phyloP scores from a whole-genome alignment of 1,140 invertebrate species.

The Heliconius congener region DNA sequence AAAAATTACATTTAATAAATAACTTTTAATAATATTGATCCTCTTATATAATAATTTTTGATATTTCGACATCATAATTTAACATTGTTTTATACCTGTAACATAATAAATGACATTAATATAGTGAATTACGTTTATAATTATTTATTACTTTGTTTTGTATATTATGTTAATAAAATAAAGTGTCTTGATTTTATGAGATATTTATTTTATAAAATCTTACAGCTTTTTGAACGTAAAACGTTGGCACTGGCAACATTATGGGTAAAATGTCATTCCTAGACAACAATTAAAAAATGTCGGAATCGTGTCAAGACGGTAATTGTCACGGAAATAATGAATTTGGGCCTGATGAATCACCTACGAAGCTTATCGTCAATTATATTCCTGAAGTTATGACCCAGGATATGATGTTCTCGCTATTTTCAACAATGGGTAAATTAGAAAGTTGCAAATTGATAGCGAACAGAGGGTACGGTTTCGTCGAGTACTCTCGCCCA shows the following conservation, averaged over 20 bases:
- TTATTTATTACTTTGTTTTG: not conserved
- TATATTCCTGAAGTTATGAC: slow-evolving; percentile 82
- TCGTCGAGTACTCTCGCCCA: slow-evolving; percentile 79
- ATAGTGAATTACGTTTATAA: not conserved
- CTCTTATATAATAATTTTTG: not conserved
- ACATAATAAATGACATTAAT: too few relatives aligned
- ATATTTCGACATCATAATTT: not conserved
- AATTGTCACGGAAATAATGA: slow-evolving; percentile 82
- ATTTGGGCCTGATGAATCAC: slow-evolving; percentile 80
- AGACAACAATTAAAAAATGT: slow-evolving; percentile 82
- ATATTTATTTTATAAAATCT: not conserved
- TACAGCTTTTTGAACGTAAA: slow-evolving; percentile 58
- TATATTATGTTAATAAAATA: not conserved
- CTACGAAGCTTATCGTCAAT: slow-evolving; percentile 82
- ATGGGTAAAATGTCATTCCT: slow-evolving; percentile 73
- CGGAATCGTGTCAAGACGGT: slow-evolving; percentile 82
- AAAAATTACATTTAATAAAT: too few relatives aligned
- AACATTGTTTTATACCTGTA: too few relatives aligned
- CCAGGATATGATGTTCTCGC: slow-evolving; percentile 81
- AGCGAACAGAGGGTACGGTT: slow-evolving; percentile 81
- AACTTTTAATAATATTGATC: not conserved
- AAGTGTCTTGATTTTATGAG: not conserved
- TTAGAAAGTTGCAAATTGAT: slow-evolving; percentile 82
- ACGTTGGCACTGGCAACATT: slow-evolving; percentile 55
- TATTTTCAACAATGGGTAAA: slow-evolving; percentile 82